These are phyloP conservation scores for Chloroceryle inda DNA, from an alignment of 2,797 vertebrate genomes.

Conservation along the genomic window DNA sequence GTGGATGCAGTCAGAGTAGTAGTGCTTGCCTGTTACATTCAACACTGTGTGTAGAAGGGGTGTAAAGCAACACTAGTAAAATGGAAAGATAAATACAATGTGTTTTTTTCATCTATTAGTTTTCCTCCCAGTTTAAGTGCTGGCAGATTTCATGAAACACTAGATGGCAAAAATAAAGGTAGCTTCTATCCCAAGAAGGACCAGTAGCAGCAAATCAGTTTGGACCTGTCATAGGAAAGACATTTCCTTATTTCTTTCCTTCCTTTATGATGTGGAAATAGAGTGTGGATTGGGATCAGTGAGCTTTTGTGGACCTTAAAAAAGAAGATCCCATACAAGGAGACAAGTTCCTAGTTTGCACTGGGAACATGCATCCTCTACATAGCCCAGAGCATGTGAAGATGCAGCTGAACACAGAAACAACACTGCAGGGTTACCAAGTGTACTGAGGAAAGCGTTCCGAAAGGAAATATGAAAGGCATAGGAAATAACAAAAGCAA, in stretches of 20 bases:
- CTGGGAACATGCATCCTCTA: background rate
- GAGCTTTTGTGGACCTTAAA: background rate
- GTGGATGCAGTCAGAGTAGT: background rate
- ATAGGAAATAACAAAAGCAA: background rate
- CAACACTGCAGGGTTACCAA: background rate
- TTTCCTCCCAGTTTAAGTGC: background rate
- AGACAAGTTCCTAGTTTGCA: background rate
- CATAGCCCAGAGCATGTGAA: background rate
- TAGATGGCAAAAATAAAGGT: background rate
- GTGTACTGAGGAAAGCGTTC: background rate
- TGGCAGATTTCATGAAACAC: background rate
- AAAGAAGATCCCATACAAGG: background rate
- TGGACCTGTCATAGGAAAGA: background rate
- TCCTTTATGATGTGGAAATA: background rate
- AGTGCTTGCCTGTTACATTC: background rate
- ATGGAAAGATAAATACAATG: background rate
- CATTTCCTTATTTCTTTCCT: background rate
- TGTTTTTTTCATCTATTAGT: background rate
- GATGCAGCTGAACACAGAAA: background rate
- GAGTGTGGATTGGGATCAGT: background rate
- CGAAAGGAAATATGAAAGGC: background rate
- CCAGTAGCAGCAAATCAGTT: background rate
- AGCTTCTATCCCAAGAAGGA: background rate
- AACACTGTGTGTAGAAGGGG: fast-evolving
- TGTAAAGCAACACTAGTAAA: background rate